These are phyloP conservation scores for Sander vitreus DNA, from an alignment of 2,113 vertebrate genomes.

Conservation along the genomic window DNA sequence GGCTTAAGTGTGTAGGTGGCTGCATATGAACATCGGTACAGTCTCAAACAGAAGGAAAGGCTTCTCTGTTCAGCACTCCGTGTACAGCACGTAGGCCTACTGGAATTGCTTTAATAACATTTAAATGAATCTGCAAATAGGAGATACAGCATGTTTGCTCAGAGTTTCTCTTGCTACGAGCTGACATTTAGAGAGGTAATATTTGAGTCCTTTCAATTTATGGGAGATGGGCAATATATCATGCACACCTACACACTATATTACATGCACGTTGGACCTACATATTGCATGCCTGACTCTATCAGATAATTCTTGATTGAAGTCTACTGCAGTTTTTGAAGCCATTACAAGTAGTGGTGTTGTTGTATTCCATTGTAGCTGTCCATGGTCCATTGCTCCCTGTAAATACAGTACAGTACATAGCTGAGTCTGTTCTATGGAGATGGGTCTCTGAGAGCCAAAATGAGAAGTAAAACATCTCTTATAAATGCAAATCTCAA, in stretches of 20 bases:
- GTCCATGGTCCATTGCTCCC: not conserved
- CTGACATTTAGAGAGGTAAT: not conserved
- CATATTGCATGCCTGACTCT: not conserved
- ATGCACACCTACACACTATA: not conserved
- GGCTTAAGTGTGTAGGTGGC: conserved; percentile 1
- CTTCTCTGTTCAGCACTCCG: not conserved
- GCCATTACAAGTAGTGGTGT: not conserved
- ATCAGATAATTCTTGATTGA: not conserved
- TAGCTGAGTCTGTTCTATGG: conserved; percentile 21
- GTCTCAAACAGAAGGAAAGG: not conserved
- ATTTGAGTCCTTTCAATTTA: not conserved
- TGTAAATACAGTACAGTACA: not conserved
- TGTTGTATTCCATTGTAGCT: not conserved
- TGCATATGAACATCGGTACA: not conserved
- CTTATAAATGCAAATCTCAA: no score
- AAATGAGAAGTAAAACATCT: not conserved
- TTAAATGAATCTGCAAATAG: not conserved
- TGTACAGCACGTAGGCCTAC: not conserved
- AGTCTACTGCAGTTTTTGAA: not conserved
- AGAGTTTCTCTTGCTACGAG: not conserved
- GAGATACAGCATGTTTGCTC: not conserved
- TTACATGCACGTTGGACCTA: not conserved
- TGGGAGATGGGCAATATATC: not conserved
- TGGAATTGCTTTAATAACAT: not conserved
- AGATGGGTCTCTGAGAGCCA: not conserved